Conservation (phyloP, 2,888 invertebrate genomes). For the Netelia inedita region DNA sequence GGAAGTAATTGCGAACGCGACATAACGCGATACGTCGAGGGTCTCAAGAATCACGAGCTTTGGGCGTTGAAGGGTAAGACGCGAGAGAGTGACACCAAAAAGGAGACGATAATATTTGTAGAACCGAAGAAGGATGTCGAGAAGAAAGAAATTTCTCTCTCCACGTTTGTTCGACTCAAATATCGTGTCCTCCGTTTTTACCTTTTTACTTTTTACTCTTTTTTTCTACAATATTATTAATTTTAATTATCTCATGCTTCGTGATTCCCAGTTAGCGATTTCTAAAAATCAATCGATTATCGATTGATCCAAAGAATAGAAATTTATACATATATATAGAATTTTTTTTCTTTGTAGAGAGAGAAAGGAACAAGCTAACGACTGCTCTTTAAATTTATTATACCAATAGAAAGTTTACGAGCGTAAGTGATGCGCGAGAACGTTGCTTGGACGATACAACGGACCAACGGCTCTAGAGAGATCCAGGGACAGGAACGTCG, state of each 20-base stretch:
- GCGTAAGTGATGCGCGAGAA: conserved; percentile 15
- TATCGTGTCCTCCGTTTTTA: not conserved
- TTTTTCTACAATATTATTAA: too few species aligned
- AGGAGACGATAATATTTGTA: too few species aligned
- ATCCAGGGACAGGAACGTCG: too few species aligned
- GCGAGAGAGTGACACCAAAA: not conserved
- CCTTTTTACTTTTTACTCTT: not conserved
- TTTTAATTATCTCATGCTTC: too few species aligned
- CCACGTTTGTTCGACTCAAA: not conserved
- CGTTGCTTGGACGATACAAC: not conserved
- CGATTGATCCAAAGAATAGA: not conserved
- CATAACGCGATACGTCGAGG: conserved; percentile 80
- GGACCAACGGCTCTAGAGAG: too few species aligned
- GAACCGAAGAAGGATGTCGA: too few species aligned
- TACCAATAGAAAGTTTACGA: conserved; percentile 79
- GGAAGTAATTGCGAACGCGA: conserved; percentile 79
- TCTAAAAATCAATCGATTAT: not conserved
- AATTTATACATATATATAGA: not conserved
- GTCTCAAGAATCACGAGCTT: conserved; percentile 78
- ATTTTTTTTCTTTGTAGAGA: not conserved
- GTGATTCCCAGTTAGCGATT: too few species aligned
- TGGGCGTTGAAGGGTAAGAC: conserved; percentile 83
- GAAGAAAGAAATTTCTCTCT: too few species aligned
- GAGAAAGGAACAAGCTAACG: conserved; percentile 48
- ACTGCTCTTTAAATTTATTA: conserved; percentile 73